A percentile compares a stretch with the other conserved stretches of the same genome.
Conservation (phyloP, 2,113 vertebrate species). For the Lophotis ruficrista region DNA sequence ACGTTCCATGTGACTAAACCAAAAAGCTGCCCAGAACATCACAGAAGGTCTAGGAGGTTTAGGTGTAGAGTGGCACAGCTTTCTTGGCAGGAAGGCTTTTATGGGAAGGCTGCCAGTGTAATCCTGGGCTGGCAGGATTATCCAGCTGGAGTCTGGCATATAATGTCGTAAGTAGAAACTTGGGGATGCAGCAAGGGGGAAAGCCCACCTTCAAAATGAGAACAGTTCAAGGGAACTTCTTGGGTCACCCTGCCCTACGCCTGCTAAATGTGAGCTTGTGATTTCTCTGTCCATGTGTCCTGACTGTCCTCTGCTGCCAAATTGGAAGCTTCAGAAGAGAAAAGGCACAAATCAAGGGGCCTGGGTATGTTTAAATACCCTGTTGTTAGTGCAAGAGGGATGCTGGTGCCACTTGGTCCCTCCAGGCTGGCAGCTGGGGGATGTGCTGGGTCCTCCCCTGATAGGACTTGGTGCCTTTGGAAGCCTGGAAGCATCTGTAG, state of each 20-base stretch:
- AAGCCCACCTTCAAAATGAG: not conserved
- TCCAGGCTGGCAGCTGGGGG: not conserved
- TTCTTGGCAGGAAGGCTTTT: not conserved
- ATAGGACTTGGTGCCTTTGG: fast-evolving
- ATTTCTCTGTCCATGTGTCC: not conserved
- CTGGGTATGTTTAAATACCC: not conserved
- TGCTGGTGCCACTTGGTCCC: not conserved
- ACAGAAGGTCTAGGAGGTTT: not conserved
- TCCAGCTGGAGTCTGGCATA: not conserved
- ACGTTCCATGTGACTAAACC: not conserved
- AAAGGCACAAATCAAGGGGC: not conserved
- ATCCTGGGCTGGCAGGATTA: not conserved
- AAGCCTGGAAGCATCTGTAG: not conserved
- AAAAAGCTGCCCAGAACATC: not conserved
- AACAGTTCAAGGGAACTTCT: not conserved
- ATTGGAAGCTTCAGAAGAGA: not conserved
- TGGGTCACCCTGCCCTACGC: fast-evolving
- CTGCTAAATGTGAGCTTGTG: no score
- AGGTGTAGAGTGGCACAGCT: not conserved
- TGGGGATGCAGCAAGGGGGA: no score
- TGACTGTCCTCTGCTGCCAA: not conserved
- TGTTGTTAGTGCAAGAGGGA: fast-evolving
- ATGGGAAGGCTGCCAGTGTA: not conserved
- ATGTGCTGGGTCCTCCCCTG: not conserved
- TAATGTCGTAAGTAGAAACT: not conserved